phyloP scores from a whole-genome alignment of 2,797 vertebrate genomes.

The Typhlichthys eigenmanni region DNA sequence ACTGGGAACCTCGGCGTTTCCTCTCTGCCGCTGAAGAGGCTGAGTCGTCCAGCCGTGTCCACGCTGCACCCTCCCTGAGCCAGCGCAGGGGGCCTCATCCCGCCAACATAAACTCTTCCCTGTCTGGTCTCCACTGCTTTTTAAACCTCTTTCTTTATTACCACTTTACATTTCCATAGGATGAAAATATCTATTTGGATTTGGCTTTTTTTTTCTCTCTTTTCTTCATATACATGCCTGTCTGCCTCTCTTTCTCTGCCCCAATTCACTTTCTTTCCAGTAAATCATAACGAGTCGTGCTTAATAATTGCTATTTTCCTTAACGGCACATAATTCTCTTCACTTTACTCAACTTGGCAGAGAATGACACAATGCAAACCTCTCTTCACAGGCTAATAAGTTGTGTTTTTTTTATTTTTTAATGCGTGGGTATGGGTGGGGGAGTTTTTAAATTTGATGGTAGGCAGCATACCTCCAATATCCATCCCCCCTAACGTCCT shows the following conservation, averaged over 20 bases:
- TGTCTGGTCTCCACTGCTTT: constrained; percentile 51
- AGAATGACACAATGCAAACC: constrained; percentile 58
- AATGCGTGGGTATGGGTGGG: constrained; percentile 32
- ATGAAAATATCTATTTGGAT: constrained; percentile 78
- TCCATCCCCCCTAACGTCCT: constrained; percentile 50
- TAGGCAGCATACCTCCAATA: constrained; percentile 46
- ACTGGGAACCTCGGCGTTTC: constrained; percentile 77
- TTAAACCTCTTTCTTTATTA: constrained; percentile 29
- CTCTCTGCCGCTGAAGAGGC: constrained; percentile 63
- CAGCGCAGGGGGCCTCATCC: constrained; percentile 70
- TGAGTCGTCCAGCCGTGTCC: constrained; percentile 63
- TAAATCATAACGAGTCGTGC: constrained; percentile 55
- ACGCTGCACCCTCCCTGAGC: constrained; percentile 54
- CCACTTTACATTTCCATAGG: constrained; percentile 71
- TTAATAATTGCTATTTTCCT: constrained; percentile 73
- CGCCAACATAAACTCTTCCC: constrained; percentile 67
- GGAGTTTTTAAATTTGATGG: constrained; percentile 69
- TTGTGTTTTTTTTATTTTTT: constrained; percentile 43
- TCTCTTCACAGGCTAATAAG: constrained; percentile 59
- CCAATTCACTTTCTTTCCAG: constrained; percentile 55
- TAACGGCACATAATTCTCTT: constrained; percentile 71
- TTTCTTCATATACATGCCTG: constrained; percentile 5
- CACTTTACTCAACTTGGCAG: constrained; percentile 63
- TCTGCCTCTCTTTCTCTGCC: constrained; percentile 6
- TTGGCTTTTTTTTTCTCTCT: constrained; percentile 53